phyloP scores from a whole-genome alignment of 1,140 invertebrate genomes.

The Papilio helenus region DNA sequence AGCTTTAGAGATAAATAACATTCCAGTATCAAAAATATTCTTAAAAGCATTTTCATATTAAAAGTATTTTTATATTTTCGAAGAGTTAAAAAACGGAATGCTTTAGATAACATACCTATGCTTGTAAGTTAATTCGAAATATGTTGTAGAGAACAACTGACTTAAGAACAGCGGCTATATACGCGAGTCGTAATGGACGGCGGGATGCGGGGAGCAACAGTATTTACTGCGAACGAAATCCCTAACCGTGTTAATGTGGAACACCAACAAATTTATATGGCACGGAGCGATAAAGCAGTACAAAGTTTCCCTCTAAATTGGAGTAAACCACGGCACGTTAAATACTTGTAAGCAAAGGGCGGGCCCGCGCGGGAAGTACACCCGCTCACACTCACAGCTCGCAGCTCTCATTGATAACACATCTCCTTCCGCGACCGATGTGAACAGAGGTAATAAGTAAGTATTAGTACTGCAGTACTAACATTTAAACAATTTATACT shows the following conservation, averaged over 20 bases:
- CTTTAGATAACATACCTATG: not conserved
- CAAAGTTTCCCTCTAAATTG: conserved; percentile 53
- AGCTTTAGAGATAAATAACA: not conserved
- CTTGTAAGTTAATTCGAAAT: not conserved
- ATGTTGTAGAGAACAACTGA: conserved; percentile 10
- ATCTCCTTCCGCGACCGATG: too few species aligned
- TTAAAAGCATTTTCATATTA: not conserved
- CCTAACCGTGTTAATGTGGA: conserved; percentile 35
- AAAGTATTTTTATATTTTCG: not conserved
- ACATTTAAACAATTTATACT: too few species aligned
- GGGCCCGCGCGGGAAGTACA: conserved; percentile 64
- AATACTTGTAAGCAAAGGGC: conserved; percentile 53
- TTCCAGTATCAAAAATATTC: not conserved
- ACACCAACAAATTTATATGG: conserved; percentile 53
- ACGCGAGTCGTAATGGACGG: not conserved
- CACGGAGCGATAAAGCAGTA: conserved; percentile 57
- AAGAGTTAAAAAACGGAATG: not conserved
- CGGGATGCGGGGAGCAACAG: not conserved
- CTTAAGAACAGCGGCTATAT: conserved; percentile 3
- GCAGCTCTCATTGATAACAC: conserved; percentile 50
- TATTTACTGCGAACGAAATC: conserved; percentile 37
- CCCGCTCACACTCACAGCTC: conserved; percentile 16
- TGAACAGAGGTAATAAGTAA: too few species aligned
- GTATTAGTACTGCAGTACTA: too few species aligned
- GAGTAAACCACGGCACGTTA: conserved; percentile 50